Evolutionary conservation across 2,888 invertebrate species (phyloP), one percentile per base, ranked within the genome.

Genomic region (Schizotus pectinicornis): DNA sequence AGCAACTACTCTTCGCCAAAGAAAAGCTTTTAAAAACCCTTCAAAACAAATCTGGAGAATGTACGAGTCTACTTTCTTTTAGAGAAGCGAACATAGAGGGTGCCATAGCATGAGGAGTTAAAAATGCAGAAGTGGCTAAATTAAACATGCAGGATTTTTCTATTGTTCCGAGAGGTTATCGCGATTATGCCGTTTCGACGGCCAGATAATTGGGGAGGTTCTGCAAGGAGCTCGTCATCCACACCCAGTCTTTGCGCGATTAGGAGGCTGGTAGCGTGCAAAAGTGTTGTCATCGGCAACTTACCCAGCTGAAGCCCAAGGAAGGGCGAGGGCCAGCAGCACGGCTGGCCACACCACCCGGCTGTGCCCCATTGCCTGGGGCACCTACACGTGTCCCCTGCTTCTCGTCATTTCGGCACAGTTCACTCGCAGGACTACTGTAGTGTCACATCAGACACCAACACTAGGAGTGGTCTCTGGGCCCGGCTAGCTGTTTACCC

Each of bases 291-390:
- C 11, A 9, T 46, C 30, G 12, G 8, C n/a, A 68, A 82, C 80
- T 80, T 78, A 82, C 82, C 81, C 82, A 76, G 82, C 81, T 70
- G 76, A 79, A 72, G 79, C 79, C 76, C 74, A 75, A 61, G 71
- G 72, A 54, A 77, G 70, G 78, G 83, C 83, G 77, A 86, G 82
- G 81, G 83, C 83, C 81, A 86, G 82, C 78, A 72, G 70, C 70
- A 62, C 69, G 70, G 70, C 82, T 78, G 79, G 79, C 82, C 70
- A 84, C 81, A 82, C 84, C 76, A 77, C 74, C 76, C 83, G 81
- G 84, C 85, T 76, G 75, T 74, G 76, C 77, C 77, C 77, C 78
- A 77, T 78, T 67, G 67, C 71, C 78, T 76, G 77, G 79, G 77
- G 79, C 77, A 75, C 77, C 78, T 79, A 79, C 78, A 80, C 81